These are phyloP conservation scores for Tuta absoluta DNA, from an alignment of 2,888 invertebrate genomes.

Conservation along the genomic window DNA sequence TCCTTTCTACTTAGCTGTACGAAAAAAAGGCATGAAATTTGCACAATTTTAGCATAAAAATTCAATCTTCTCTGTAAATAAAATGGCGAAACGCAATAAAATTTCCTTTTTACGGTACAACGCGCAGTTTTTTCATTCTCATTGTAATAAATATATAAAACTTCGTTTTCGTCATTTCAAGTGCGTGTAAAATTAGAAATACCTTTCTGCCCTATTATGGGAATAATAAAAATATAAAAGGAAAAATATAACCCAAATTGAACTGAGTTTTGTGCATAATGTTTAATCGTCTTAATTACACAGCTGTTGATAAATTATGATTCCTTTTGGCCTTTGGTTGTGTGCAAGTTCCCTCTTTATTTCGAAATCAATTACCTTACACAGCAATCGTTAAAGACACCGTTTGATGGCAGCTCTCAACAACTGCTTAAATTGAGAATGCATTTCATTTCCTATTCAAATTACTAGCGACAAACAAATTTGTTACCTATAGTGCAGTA, in stretches of 20 bases:
- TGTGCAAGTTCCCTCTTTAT: background rate
- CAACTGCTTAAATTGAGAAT: conserved; percentile 16
- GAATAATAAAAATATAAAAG: background rate
- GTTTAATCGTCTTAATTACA: too few species aligned
- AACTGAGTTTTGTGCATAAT: too few species aligned
- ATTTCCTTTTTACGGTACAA: conserved; percentile 5
- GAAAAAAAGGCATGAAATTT: background rate
- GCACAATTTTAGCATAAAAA: background rate
- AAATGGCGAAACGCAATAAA: conserved; percentile 18
- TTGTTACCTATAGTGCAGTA: conserved; percentile 46
- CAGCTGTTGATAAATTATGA: background rate
- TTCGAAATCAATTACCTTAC: conserved; percentile 1
- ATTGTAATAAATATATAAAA: conserved; percentile 4
- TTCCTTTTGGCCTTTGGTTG: too few species aligned
- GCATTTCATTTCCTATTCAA: conserved; percentile 34
- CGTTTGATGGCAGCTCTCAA: conserved; percentile 10
- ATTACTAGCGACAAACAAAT: conserved; percentile 50
- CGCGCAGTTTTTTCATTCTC: conserved; percentile 6
- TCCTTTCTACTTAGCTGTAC: background rate
- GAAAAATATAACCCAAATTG: too few species aligned
- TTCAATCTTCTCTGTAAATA: conserved; percentile 17
- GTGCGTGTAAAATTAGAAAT: background rate
- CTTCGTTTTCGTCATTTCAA: background rate
- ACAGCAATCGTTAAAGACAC: background rate
- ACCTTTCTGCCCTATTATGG: background rate